Evolutionary conservation across 2,797 vertebrate species (phyloP), one percentile per base, ranked within the genome.

Genomic region (Karalla daura): DNA sequence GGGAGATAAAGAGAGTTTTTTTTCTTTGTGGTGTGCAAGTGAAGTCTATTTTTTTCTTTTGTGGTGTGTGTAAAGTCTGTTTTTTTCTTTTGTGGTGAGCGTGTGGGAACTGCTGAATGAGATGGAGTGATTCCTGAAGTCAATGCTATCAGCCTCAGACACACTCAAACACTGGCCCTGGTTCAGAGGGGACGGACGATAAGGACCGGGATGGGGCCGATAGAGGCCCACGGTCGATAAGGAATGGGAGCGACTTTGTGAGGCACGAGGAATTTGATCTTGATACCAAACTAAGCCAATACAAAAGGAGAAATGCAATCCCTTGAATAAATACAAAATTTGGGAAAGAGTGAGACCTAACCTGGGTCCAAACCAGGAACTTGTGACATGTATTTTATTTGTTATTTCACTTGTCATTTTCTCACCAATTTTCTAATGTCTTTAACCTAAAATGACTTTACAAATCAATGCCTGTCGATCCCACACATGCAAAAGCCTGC

Each of bases 101-200:
- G 66, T 89, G 86, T 91, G 88, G 86, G 89, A 91, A 90, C 84
- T 54, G 67, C 65, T 75, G 82, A 84, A 55, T 66, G 81, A 91
- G 87, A 90, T 89, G 85, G 61, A 85, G 63, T 85, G 88, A 90
- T 89, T 90, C 80, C 74, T 88, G 63, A 78, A 88, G 78, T 89
- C 86, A 89, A 89, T 89, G 88, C 89, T 90, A 91, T 90, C 88
- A 78, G 87, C 50, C 55, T 70, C 6, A 18, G 64, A 83, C 88
- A 89, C 66, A 84, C 83, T 86, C 74, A 90, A 89, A 90, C 87
- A 88, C 62, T 60, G 81, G 64, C 46, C 10, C 18, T 70, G 51
- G 21, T 27, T 61, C 49, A 39, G 56, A 12, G 44, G 30, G 69
- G 39, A 30, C 63, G 62, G 25, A n/a, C 10, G 65, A 87, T 82